Evolutionary conservation across 2,888 invertebrate species (phyloP), one percentile per base, ranked within the genome.

Genomic region (Tanytarsus gracilentus): DNA sequence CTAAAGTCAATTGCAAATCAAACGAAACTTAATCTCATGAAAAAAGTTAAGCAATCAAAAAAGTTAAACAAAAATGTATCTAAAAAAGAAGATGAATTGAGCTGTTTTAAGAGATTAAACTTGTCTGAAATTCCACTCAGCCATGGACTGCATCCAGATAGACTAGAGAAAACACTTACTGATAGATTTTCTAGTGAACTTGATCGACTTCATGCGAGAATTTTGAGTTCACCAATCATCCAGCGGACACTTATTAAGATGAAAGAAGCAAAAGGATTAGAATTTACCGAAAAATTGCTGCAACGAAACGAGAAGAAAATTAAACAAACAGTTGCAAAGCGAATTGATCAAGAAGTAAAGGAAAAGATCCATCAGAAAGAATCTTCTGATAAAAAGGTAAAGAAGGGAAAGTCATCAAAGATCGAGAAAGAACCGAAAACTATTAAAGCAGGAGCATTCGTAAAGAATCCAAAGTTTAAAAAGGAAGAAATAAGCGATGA

Each of bases 231-330:
- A 23, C 26, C 39, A 23, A 7, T 25, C 8, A 33, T 56, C 5
- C 56, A 56, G 16, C 39, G 27, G 9, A 56, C 23, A 18, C 23
- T 56, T 25, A 18, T 14, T 39, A n/a, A 36, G 16, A 9, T 56
- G 1, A 56, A 39, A 11, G 56, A 56, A 27, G 26, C 25, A 14
- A 26, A 40, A 9, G 40, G 56, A 9, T 3, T 33, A 9, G 56
- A 56, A 23, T 6, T 26, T 3, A 40, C 40, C 9, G 56, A 39
- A 18, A 40, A 6, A 14, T 56, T 56, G 14, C 23, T 56, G 4
- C 39, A 56, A 26, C 18, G 40, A 2, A 56, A 56, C 23, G 23
- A 33, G 8, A 56, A 18, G 14, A 56, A 56, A 27, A 39, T 56
- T 14, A 8, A 25, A 23, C 21, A 33, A 16, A 25, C 21, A 11